Evolutionary conservation across 2,888 invertebrate genomes (phyloP).

Genomic region (Cosmia pyralina): DNA sequence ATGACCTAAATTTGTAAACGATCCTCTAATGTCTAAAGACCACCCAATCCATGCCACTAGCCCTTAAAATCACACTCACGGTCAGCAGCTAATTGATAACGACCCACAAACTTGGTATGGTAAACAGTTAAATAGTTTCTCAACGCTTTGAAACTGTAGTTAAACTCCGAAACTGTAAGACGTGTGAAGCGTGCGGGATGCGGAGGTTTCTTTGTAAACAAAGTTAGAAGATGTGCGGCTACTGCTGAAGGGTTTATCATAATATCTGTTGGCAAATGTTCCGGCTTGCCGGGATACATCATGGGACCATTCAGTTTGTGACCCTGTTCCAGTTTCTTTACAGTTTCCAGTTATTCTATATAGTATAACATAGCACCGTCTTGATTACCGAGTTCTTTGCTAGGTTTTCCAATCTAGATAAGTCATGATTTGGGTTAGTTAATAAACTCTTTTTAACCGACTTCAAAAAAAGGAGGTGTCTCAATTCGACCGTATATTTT

Average conservation of each 20-base stretch:
- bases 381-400: too few relatives aligned
- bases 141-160: constrained; percentile 42
- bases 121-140: constrained; percentile 58
- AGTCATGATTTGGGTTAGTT: background rate
- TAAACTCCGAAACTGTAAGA: constrained; percentile 24
- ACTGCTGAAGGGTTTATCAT: constrained; percentile 47
- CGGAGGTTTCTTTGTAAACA: constrained; percentile 33
- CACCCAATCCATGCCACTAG: background rate
- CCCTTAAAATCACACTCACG: constrained; percentile 28
- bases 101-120: constrained; percentile 46
- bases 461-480: too few relatives aligned
- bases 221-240: constrained; percentile 31
- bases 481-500: too few relatives aligned
- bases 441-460: background rate
- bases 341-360: constrained; percentile 34
- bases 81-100: constrained; percentile 56
- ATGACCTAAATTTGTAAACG: constrained; percentile 5
- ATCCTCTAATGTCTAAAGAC: background rate
- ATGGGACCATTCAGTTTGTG: constrained; percentile 22
- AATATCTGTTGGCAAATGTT: constrained; percentile 52
- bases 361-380: background rate
- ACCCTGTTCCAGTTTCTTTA: constrained; percentile 34
- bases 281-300: constrained; percentile 5
- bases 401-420: background rate
- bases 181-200: constrained; percentile 45